Evolutionary conservation across 37 sponge, comb jelly and placozoan species (phyloP), one percentile per base, ranked within the genome.

Genomic region (Hormiphora californensis): DNA sequence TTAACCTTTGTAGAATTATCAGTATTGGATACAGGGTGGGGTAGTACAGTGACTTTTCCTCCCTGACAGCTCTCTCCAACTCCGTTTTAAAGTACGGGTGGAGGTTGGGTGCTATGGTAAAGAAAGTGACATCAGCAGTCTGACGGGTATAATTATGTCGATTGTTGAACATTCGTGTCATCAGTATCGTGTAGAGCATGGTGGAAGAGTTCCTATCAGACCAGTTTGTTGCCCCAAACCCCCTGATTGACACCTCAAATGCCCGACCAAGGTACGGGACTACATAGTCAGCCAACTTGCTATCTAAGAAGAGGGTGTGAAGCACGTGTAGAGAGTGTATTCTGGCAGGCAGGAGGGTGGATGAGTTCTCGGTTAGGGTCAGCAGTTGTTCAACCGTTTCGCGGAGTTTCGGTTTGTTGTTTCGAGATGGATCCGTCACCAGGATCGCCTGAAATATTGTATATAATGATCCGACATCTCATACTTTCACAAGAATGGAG

Each of bases 261-360:
- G 67, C 67, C 15, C 36, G 21, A 11, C 67, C 67, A 28, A 65
- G 32, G 37, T 32, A 65, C 11, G 67, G 67, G 7, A 65, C 67
- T 1, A 65, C 67, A 19, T 19, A 65, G 38, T 65, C 67, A 32
- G 67, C 67, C 35, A 65, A 5, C 37, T 65, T 65, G 37, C 67
- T 65, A 39, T 65, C 67, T 33, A 36, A 36, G 37, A 65, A 33
- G 67, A 65, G 67, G 8, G 67, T 65, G 67, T 34, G 37, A 4
- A 65, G 67, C 38, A 65, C 35, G 67, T 65, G 32, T 35, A 34
- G 67, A 33, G 67, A 35, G 67, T 65, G 67, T 8, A 65, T 65
- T 11, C 67, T 35, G 33, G 31, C 36, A 4, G 67, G 32, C 9
- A 65, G 8, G 5, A 65, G 37, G 37, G 67, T 33, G n/a, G n/a